Conservation (phyloP, 1,140 invertebrate species). For the Plodia interpunctella region DNA sequence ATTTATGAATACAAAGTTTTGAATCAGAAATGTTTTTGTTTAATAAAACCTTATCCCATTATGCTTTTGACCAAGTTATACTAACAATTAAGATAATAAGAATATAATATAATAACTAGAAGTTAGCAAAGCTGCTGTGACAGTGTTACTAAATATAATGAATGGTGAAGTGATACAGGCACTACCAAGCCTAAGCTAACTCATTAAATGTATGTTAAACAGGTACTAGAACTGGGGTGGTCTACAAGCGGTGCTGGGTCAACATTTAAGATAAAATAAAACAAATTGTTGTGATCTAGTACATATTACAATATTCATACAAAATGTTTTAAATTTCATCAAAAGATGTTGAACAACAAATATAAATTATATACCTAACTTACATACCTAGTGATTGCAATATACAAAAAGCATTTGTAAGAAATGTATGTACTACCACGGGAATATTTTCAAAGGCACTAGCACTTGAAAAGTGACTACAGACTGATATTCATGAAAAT, state of each 20-base stretch:
- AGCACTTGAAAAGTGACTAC: too few species aligned
- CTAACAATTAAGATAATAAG: background rate
- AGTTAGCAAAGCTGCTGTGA: conserved; percentile 24
- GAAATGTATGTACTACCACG: too few species aligned
- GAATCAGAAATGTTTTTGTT: too few species aligned
- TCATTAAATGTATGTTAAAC: conserved; percentile 1
- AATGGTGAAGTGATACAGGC: conserved; percentile 11
- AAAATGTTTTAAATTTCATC: background rate
- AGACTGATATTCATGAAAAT: conserved; percentile 21
- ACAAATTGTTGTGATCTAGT: background rate
- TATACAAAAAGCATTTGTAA: too few species aligned
- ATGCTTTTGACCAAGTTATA: too few species aligned
- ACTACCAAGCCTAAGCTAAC: conserved; percentile 23
- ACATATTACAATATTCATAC: background rate
- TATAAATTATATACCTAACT: too few species aligned
- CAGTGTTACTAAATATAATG: conserved; percentile 8
- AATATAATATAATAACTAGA: too few species aligned
- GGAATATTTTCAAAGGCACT: too few species aligned
- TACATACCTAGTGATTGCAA: too few species aligned
- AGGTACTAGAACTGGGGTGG: conserved; percentile 24
- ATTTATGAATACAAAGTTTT: too few species aligned
- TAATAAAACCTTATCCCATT: too few species aligned
- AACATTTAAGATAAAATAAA: background rate
- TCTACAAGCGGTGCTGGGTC: conserved; percentile 30
- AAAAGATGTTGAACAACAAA: too few species aligned